Base-by-base conservation (phyloP, 2,888 invertebrate genomes). In the Notodromas monacha region DNA sequence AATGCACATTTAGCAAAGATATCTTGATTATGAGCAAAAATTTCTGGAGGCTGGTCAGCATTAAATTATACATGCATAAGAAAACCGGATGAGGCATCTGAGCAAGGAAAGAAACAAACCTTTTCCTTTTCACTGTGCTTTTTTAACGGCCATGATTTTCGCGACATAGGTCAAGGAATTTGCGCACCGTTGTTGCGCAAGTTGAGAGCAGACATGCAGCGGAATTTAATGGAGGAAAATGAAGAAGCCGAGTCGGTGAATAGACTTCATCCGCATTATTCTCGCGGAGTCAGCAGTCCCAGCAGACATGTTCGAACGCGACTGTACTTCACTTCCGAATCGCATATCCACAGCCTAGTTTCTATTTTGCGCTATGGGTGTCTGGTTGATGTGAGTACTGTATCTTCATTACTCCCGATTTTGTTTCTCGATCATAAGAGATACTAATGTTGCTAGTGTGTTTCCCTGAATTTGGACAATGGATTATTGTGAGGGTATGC, bases 261-360 rank as follows among this genome's bases (percentile, higher is more conserved):
- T 45, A 60, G 92, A 37, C 55, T 96, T 13, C 89, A 96, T 56
- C 89, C 92, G 3, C 67, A 77, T 60, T 92, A 89, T 54, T 84
- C 84, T 13, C 81, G 84, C 50, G 92, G 92, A 26, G 92, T 96
- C 36, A 79, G 86, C 26, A 84, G 86, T 43, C 96, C 96, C 14
- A 84, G 89, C 28, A 60, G 96, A 27, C 92, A 96, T 55, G 96
- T 96, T 14, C 62, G 92, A 37, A 96, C 92, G 4, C 63, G 96
- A n/a, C 60, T 99, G 26, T 99, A 99, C 55, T 99, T 96, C 51
- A 99, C 96, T 2, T 89, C 86, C 48, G 96, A 96, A 56, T 84
- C 84, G 46, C 96, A 99, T 53, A 81, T 96, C 36, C 96, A 99
- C 54, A 92, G 89, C 6, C 54, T 99, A 36, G 63, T 99, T 37